Evolutionary conservation across 2,113 vertebrate genomes (phyloP), one percentile per base, ranked within the genome.

Genomic region (Oreochromis tanganicae): DNA sequence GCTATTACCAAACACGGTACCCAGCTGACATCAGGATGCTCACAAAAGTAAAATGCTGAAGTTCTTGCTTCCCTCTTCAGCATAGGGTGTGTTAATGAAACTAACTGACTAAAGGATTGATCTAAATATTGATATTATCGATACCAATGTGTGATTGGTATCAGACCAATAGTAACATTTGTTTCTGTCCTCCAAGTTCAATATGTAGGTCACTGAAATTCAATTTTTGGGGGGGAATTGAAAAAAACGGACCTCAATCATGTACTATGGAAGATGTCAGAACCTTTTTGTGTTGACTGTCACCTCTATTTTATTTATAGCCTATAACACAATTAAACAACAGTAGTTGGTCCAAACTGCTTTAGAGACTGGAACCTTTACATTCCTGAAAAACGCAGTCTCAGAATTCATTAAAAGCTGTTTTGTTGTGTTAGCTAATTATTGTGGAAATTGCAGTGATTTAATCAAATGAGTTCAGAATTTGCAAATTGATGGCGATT

Each of bases 391-490:
- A 66, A 66, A 38, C 4, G 19, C 19, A 66, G 34, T 66, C 36
- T 66, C 61, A 66, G 9, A 66, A 38, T 38, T 13, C 17, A 66
- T 66, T n/a, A 66, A 66, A 66, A 66, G 61, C 61, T n/a, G 32
- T 66, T 66, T 66, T 66, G 61, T 38, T 38, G 61, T 66, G 61
- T 66, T 38, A 38, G 61, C 61, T 38, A 66, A 66, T 66, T 66
- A 8, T 38, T 66, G 34, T 38, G 19, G 3, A 66, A 66, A 66
- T 66, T 0, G 3, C 61, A 38, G 61, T 38, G 36, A 38, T 66
- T 38, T 66, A 66, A 10, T 66, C n/a, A 66, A 38, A 66, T 7
- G 17, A 66, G 9, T 63, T 63, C 16, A 63, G 29, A 34, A 63
- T 63, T 63, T 6, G 16, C 29, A 19, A 19, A 34, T 38, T 38